phyloP scores from a whole-genome alignment of 2,113 vertebrate genomes.

The Globicephala melas region DNA sequence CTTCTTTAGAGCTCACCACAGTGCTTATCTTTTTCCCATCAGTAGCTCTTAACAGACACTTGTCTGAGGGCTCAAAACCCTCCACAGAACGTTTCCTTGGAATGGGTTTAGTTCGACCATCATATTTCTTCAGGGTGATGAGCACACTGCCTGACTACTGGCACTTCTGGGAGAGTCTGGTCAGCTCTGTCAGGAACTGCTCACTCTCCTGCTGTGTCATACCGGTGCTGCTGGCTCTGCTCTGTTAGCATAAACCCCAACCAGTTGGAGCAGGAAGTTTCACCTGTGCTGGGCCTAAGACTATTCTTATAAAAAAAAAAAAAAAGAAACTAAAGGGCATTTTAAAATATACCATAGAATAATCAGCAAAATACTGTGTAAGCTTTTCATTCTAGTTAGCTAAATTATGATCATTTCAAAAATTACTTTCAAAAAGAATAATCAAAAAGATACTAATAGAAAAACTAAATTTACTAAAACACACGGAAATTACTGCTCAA shows the following conservation, averaged over 20 bases:
- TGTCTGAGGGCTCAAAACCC: conserved; percentile 92
- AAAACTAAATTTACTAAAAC: background rate
- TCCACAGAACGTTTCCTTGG: conserved; percentile 92
- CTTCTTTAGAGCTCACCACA: conserved; percentile 86
- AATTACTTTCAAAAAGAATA: background rate
- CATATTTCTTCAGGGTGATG: conserved; percentile 72
- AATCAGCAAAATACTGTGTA: background rate
- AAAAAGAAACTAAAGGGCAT: background rate
- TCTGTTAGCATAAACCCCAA: no score
- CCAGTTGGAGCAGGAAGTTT: no score
- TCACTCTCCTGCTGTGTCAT: no score
- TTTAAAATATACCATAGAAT: background rate
- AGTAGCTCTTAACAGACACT: conserved; percentile 96
- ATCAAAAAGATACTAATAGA: background rate
- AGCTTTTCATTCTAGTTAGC: background rate
- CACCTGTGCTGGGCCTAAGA: no score
- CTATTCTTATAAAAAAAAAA: background rate
- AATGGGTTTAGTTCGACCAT: conserved; percentile 94
- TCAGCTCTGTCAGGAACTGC: no score
- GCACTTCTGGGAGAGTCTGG: no score
- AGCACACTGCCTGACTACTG: no score
- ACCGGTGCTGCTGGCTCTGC: no score
- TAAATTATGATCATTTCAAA: background rate
- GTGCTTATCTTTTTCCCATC: conserved; percentile 99
- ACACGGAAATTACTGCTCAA: background rate